phyloP scores from a whole-genome alignment of 2,888 invertebrate genomes.

The Bimastos eiseni region DNA sequence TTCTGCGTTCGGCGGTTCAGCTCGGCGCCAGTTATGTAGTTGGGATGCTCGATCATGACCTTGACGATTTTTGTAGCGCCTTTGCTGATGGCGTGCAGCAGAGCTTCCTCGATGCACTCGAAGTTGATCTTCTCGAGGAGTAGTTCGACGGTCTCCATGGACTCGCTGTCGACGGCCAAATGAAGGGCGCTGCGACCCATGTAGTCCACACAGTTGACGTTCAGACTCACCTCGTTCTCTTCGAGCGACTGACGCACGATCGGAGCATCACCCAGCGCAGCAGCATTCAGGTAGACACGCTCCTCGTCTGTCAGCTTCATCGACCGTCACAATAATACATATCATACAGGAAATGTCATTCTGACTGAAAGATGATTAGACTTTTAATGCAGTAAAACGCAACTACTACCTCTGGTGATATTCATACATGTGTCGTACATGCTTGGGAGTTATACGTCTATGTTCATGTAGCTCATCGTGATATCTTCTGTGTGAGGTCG shows the following conservation, averaged over 20 bases:
- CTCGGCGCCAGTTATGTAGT: slow-evolving; percentile 62
- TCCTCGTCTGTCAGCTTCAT: slow-evolving; percentile 61
- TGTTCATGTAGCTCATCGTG: too few relatives aligned
- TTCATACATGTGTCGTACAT: neutral
- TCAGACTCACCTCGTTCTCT: slow-evolving; percentile 46
- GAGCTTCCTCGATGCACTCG: slow-evolving; percentile 69
- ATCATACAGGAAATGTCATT: neutral
- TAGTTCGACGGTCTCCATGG: slow-evolving; percentile 70
- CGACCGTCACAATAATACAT: neutral
- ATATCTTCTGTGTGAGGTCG: too few relatives aligned
- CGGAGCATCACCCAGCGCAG: slow-evolving; percentile 60
- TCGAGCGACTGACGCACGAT: slow-evolving; percentile 60
- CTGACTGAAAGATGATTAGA: neutral
- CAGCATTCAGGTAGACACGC: slow-evolving; percentile 61
- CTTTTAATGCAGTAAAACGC: neutral
- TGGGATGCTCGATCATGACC: slow-evolving; percentile 66
- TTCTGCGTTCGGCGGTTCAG: slow-evolving; percentile 54
- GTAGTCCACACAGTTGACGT: slow-evolving; percentile 61
- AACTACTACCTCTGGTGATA: neutral
- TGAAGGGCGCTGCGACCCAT: slow-evolving; percentile 73
- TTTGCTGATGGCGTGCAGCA: slow-evolving; percentile 71
- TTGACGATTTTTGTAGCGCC: slow-evolving; percentile 69
- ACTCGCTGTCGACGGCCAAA: slow-evolving; percentile 71
- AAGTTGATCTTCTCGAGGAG: slow-evolving; percentile 70
- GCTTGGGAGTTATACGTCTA: neutral